phyloP scores from a whole-genome alignment of 2,888 invertebrate genomes.

The Cyclophora albipunctata region DNA sequence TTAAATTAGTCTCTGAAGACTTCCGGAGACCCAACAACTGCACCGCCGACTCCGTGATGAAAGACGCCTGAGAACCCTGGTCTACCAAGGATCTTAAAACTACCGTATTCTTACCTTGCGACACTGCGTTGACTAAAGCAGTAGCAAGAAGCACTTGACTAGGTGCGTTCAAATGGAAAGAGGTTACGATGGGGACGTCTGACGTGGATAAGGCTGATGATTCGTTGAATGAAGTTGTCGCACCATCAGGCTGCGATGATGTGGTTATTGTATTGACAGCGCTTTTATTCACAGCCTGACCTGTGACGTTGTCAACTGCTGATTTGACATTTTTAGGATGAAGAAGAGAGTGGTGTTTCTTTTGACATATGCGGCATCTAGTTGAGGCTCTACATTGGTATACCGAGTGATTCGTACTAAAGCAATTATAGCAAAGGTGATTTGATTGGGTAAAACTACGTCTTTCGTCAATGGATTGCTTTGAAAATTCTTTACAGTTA shows the following conservation, averaged over 20 bases:
- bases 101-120: background rate
- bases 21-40: background rate
- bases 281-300: background rate
- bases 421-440: constrained; percentile 10
- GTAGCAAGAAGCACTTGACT: constrained; percentile 4
- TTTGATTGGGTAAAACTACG: constrained; percentile 4
- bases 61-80: constrained; percentile 9
- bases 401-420: constrained; percentile 1
- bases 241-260: background rate
- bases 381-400: background rate
- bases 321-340: constrained; percentile 4
- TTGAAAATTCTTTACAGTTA: constrained; percentile 10
- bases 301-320: background rate
- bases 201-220: background rate
- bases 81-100: constrained; percentile 3
- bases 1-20: background rate
- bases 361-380: constrained; percentile 1
- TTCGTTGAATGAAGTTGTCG: background rate
- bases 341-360: constrained; percentile 4
- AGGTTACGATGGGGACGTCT: background rate
- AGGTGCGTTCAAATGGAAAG: background rate
- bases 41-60: constrained; percentile 1
- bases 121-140: background rate
- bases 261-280: background rate
- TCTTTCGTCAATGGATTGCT: constrained; percentile 2